Conservation (phyloP, 2,888 invertebrate genomes). For the Apotomis turbidana region DNA sequence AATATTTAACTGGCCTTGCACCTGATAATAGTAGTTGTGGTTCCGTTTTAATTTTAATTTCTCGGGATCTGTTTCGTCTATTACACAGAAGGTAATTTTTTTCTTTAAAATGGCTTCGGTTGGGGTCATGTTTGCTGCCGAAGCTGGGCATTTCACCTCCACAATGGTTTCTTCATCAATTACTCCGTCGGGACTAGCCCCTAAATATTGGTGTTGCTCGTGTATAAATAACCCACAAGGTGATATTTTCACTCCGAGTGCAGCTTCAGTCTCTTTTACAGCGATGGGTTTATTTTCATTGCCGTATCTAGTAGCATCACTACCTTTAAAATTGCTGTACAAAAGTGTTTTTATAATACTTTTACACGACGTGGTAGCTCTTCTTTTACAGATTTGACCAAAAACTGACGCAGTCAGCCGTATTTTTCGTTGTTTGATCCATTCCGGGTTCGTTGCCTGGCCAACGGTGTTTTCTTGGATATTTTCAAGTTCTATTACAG, state of each 20-base stretch:
- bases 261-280: slow-evolving; percentile 24
- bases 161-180: slow-evolving; percentile 25
- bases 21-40: slow-evolving; percentile 34
- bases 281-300: slow-evolving; percentile 38
- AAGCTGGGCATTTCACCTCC: slow-evolving; percentile 17
- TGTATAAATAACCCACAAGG: slow-evolving; percentile 39
- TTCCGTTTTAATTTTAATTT: slow-evolving; percentile 10
- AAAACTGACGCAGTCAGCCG: slow-evolving; percentile 40
- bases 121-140: slow-evolving; percentile 15
- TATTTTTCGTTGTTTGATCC: no score
- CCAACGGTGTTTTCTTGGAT: no score
- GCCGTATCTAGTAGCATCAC: slow-evolving; percentile 38
- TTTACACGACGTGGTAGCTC: slow-evolving; percentile 39
- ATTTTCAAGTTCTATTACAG: no score
- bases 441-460: no score
- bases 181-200: slow-evolving; percentile 31
- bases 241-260: slow-evolving; percentile 18
- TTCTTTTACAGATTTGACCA: slow-evolving; percentile 40
- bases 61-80: not conserved
- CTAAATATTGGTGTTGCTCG: slow-evolving; percentile 34
- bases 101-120: slow-evolving; percentile 19
- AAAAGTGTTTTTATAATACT: slow-evolving; percentile 37
- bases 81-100: not conserved
- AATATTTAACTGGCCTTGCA: slow-evolving; percentile 34
- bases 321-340: slow-evolving; percentile 39